A percentile compares a stretch with the other conserved stretches of the same genome.
Conservation (phyloP, 2,797 vertebrate genomes). For the Brachymystax lenok region DNA sequence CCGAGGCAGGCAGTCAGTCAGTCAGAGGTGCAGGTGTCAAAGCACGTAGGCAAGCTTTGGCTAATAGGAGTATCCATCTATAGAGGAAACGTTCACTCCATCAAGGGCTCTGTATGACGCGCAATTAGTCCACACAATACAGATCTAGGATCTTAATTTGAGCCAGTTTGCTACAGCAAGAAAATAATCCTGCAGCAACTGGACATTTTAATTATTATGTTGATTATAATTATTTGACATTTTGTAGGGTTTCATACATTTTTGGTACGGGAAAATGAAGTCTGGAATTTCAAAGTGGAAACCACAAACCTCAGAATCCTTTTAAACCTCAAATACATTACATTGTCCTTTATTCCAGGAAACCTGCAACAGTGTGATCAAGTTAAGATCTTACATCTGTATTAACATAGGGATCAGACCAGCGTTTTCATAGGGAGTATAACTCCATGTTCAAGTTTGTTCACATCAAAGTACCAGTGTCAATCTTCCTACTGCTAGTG, state of each 20-base stretch:
- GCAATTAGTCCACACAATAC: slow-evolving; percentile 51
- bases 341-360: no score
- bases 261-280: no score
- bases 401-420: slow-evolving; percentile 39
- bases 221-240: no score
- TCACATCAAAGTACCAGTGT: slow-evolving; percentile 30
- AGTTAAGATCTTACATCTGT: no score
- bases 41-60: slow-evolving; percentile 24
- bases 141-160: not conserved
- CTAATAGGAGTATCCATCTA: slow-evolving; percentile 53
- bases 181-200: no score
- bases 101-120: slow-evolving; percentile 47
- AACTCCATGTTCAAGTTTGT: slow-evolving; percentile 62
- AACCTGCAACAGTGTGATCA: no score
- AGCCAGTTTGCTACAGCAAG: no score
- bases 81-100: slow-evolving; percentile 41
- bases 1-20: not conserved
- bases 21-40: slow-evolving; percentile 33
- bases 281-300: no score
- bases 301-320: no score
- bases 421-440: slow-evolving; percentile 31
- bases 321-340: no score
- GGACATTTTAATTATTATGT: no score
- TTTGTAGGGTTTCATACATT: no score
- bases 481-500: slow-evolving; percentile 40